A percentile compares a stretch with the other conserved stretches of the same genome.
Conservation (phyloP, 2,888 invertebrate genomes). For the Drosophila parthenogenetica region DNA sequence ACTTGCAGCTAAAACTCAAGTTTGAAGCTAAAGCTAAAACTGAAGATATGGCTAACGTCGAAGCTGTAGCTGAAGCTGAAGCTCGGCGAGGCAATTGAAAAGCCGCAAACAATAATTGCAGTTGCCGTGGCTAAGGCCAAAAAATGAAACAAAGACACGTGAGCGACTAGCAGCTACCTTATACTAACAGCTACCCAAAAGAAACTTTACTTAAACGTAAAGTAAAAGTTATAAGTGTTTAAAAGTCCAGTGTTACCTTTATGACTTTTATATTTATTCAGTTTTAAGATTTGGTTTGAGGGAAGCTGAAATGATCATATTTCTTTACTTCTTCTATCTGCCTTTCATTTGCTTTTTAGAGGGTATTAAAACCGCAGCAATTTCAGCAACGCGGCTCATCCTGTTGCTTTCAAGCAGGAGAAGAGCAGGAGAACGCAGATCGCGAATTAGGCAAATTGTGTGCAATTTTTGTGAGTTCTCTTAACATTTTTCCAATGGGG, state of each 20-base stretch:
- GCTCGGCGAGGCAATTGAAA: constrained; percentile 71
- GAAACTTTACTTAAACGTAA: neutral
- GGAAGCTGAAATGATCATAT: no score
- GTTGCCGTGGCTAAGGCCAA: constrained; percentile 57
- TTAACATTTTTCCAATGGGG: constrained; percentile 23
- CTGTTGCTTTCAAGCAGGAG: constrained; percentile 46
- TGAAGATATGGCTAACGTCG: constrained; percentile 25
- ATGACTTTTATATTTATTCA: neutral
- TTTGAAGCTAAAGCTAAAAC: constrained; percentile 24
- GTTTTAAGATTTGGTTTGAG: no score
- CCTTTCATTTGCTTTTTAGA: neutral
- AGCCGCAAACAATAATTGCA: constrained; percentile 79
- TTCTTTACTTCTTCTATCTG: neutral
- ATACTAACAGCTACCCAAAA: neutral
- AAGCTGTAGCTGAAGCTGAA: constrained; percentile 20
- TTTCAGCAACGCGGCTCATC: constrained; percentile 67
- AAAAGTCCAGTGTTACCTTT: neutral
- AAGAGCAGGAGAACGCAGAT: constrained; percentile 18
- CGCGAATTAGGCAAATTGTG: constrained; percentile 79
- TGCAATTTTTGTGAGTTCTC: constrained; percentile 68
- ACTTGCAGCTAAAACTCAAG: constrained; percentile 27
- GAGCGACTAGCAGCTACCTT: constrained; percentile 29
- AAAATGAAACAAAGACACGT: constrained; percentile 15
- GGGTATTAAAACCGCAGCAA: constrained; percentile 65
- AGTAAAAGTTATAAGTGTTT: neutral